These are phyloP conservation scores for Cotesia glomerata DNA, from an alignment of 1,140 invertebrate species.

Conservation along the genomic window DNA sequence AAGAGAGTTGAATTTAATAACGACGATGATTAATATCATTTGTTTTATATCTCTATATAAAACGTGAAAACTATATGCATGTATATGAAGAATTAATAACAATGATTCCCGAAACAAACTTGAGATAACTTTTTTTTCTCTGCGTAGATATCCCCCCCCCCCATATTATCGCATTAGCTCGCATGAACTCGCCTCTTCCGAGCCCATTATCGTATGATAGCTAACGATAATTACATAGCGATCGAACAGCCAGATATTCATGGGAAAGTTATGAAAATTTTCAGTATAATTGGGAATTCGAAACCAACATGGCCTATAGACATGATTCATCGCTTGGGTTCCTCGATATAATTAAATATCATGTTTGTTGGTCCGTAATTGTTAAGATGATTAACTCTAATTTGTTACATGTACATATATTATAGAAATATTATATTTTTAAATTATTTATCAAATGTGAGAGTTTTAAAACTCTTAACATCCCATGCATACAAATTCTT, in stretches of 20 bases:
- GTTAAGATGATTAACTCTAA: neutral
- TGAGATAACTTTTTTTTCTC: too few relatives aligned
- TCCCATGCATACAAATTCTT: too few relatives aligned
- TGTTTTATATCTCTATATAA: too few relatives aligned
- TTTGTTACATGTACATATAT: neutral
- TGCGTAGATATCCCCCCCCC: too few relatives aligned
- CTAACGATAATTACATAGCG: conserved; percentile 9
- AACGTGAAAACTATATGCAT: too few relatives aligned
- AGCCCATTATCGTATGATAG: conserved; percentile 21
- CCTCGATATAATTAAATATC: neutral
- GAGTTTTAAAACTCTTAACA: too few relatives aligned
- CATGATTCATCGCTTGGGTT: neutral
- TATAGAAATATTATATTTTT: neutral
- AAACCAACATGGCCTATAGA: neutral
- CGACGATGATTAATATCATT: too few relatives aligned
- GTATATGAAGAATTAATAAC: too few relatives aligned
- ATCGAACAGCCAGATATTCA: neutral
- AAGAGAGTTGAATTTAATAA: too few relatives aligned
- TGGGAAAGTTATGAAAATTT: conserved; percentile 13
- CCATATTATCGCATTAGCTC: conserved; percentile 1
- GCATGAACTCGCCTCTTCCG: conserved; percentile 8
- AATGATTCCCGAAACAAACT: too few relatives aligned
- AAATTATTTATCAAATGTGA: too few relatives aligned
- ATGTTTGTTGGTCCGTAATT: neutral
- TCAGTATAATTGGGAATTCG: conserved; percentile 27